Evolutionary conservation across 2,797 vertebrate genomes (phyloP), one percentile per base, ranked within the genome.

Genomic region (Sternotherus odoratus): DNA sequence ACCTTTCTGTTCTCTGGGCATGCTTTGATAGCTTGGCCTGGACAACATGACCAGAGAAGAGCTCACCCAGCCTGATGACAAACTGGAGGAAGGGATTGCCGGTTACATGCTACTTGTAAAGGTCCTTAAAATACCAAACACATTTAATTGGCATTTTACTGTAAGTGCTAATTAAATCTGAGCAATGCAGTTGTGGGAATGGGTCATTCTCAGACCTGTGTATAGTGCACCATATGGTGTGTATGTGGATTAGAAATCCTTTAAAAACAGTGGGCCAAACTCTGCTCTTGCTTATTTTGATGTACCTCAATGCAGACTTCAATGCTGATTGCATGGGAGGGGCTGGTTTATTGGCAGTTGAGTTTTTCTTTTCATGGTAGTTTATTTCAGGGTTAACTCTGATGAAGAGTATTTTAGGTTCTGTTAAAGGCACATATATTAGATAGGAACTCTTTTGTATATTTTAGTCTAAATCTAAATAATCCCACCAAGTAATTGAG

Each of bases 401-500:
- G 48, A 53, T 51, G 33, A 46, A 26, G 39, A 5, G 0, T 19
- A 24, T 57, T 28, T 11, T 57, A 57, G 26, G 46, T 7, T 51
- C 36, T 28, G 69, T 54, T 30, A 75, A 43, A 46, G 53, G 66
- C 46, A 30, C 49, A 66, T 86, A 19, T 72, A 60, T 16, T 60
- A 69, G 43, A 8, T 46, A 49, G 28, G 2, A 16, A 0, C 6
- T 48, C 74, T n/a, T 28, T 54, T 23, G 9, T 66, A 66, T 17
- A 66, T n/a, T 30, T 66, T n/a, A 82, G 21, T 57, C 24, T 93
- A 60, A 79, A 85, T 74, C 36, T 89, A 79, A 89, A 90, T 83
- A 87, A 95, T 82, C 26, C 85, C 57, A 28, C 57, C 66, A 85
- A 95, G 77, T 54, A 36, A 48, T 74, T 49, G 81, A 91, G 91